Base-by-base conservation (phyloP, 1,140 invertebrate species). In the Drosophila equinoxialis region DNA sequence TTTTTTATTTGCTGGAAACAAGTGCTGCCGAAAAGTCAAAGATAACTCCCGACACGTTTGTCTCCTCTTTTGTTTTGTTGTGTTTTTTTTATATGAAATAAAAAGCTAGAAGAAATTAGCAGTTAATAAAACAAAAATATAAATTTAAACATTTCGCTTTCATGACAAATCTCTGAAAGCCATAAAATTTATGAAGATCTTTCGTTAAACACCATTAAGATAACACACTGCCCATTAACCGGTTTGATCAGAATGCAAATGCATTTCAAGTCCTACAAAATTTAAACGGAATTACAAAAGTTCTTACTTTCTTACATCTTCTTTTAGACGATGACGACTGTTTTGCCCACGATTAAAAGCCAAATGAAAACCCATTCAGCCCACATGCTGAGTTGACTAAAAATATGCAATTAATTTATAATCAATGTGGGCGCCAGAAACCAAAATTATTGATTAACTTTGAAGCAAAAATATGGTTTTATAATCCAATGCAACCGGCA, bases 61-160 rank as follows among this genome's bases (percentile, higher is more conserved):
- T 69, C 58, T 65, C 64, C 30, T 72, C 33, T 76, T 64, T 76
- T 42, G 57, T 69, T 64, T 65, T 76, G 73, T 23, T 23, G 20
- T 23, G 20, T 23, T 23, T 20, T 76, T 64, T 76, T 77, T 70
- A 65, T 33, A 51, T 41, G 35, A 65, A 55, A 76, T 76, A 76
- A 76, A 76, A 61, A 42, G 54, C 57, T 66, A 57, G 55, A 39
- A 69, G 55, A 78, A 75, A 86, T 86, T 85, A 86, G 71, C 74
- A 69, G 71, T 14, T 68, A 51, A 81, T 81, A 86, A 86, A 87
- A 57, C 54, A 48, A 62, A 62, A 64, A 26, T 65, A 45, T 57
- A 20, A 57, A 54, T 42, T 48, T 62, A 42, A 37, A 51, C 64
- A 42, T 41, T 10, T 6, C 42, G 42, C 48, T 20, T 61, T 20